These are phyloP conservation scores for Xiphophorus maculatus DNA, from an alignment of 2,113 vertebrate genomes.

Conservation along the genomic window DNA sequence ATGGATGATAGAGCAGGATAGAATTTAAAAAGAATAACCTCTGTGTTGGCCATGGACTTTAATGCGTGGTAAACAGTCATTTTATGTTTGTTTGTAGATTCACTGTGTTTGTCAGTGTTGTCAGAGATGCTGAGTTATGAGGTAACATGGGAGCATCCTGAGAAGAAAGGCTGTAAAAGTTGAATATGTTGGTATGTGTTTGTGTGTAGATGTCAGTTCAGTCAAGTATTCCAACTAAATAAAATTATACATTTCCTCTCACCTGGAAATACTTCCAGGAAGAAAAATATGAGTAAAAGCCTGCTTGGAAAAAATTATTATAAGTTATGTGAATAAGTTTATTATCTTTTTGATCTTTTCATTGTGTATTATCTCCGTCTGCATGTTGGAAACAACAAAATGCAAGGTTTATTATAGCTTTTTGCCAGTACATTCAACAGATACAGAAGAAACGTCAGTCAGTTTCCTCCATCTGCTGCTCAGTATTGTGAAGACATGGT, in stretches of 20 bases:
- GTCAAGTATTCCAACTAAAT: conserved; percentile 12
- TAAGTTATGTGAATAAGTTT: background rate
- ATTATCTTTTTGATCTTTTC: background rate
- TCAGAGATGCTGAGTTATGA: conserved; percentile 27
- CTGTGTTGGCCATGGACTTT: conserved; percentile 41
- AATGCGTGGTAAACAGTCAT: conserved; percentile 46
- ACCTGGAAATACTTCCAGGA: conserved; percentile 9
- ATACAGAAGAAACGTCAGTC: background rate
- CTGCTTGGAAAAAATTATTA: background rate
- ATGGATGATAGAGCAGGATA: conserved; percentile 45
- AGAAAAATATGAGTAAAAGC: background rate
- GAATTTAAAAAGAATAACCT: conserved; percentile 34
- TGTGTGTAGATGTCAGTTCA: background rate
- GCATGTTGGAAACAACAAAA: too few species aligned
- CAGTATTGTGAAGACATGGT: conserved; percentile 34
- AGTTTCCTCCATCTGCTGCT: conserved; percentile 11
- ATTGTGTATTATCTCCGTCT: background rate
- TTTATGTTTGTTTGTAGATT: conserved; percentile 39
- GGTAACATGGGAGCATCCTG: conserved; percentile 28
- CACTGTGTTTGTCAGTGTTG: conserved; percentile 48
- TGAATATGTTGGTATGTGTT: background rate
- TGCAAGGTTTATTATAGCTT: background rate
- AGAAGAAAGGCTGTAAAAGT: conserved; percentile 1
- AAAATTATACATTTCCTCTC: conserved; percentile 9
- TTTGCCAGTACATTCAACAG: background rate